Base-by-base conservation (phyloP, 2,888 invertebrate genomes). In the Coronaproctus castanopsis region DNA sequence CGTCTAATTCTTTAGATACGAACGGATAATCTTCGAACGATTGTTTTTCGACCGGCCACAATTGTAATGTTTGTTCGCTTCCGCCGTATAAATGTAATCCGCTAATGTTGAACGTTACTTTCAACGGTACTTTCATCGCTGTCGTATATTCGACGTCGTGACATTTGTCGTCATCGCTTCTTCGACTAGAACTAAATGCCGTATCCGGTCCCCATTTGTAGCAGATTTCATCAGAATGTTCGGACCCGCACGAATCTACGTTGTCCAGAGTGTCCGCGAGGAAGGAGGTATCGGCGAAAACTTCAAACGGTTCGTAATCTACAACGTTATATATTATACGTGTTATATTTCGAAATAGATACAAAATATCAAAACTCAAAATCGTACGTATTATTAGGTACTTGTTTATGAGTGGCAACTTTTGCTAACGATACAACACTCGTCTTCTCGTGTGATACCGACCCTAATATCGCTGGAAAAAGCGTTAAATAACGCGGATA, bases 21-120 rank as follows among this genome's bases (percentile, higher is more conserved):
- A 79, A 78, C 0, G 81, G 76, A 66, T 78, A 78, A 61, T 78
- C 77, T 3, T 75, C 65, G 19, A 78, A 73, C 18, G 71, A 71
- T 59, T 75, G 68, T 58, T 79, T 74, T 65, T 83, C 78, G 24
- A 82, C 73, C 0, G 83, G 82, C 81, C 82, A 83, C 64, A 76
- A 73, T 63, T 82, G 81, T 54, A 75, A 65, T 49, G 76, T 76
- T 54, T 76, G 74, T 67, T 82, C 78, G 0, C 81, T 80, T 0
- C 83, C 82, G 1, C 80, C 82, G 67, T 76, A 84, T 85, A 85
- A 85, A 66, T 81, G 75, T 2, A 66, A 67, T 10, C 61, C 55
- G 1, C 60, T 65, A 21, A 66, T 62, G 2, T 64, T 63, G 51
- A 66, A 63, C 55, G 66, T 67, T 22, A 67, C 66, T 58, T 53